A percentile compares a stretch with the other conserved stretches of the same genome.
phyloP scores from a whole-genome alignment of 2,797 vertebrate species.

The Sebastes oblongus region DNA sequence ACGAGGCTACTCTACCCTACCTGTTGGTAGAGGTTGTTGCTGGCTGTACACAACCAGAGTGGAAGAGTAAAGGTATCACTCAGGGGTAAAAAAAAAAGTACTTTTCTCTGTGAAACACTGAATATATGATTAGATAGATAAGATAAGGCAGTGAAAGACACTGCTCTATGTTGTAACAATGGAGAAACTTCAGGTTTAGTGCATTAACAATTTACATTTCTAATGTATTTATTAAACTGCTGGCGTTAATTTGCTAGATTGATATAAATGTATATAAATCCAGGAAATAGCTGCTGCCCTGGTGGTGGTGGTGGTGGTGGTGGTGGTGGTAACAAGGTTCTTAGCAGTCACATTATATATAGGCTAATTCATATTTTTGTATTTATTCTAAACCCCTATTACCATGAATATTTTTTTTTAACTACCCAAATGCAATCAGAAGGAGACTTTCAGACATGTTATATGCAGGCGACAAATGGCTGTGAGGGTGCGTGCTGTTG shows the following conservation, averaged over 20 bases:
- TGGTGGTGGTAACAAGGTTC: too few relatives aligned
- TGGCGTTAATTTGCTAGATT: not conserved
- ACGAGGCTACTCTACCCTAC: too few relatives aligned
- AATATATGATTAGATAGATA: not conserved
- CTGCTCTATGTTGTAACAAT: not conserved
- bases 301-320: accelerated
- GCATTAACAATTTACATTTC: not conserved
- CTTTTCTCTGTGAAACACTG: not conserved
- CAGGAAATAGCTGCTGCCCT: too few relatives aligned
- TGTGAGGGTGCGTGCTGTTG: conserved; percentile 20
- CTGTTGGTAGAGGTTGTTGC: not conserved
- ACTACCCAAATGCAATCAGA: accelerated
- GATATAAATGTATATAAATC: not conserved
- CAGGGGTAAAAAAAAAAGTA: not conserved
- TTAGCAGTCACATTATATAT: too few relatives aligned
- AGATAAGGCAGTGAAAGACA: not conserved
- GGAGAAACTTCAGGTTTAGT: not conserved
- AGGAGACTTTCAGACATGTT: conserved; percentile 4
- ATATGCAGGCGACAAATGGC: conserved; percentile 47
- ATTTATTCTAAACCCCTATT: not conserved
- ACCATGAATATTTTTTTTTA: not conserved
- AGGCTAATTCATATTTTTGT: not conserved
- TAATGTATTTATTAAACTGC: not conserved
- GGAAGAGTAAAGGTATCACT: not conserved
- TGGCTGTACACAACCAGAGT: not conserved